A percentile compares a stretch with the other conserved stretches of the same genome.
Conservation (phyloP, 2,888 invertebrate genomes). For the Scelioninae gen. 1 region DNA sequence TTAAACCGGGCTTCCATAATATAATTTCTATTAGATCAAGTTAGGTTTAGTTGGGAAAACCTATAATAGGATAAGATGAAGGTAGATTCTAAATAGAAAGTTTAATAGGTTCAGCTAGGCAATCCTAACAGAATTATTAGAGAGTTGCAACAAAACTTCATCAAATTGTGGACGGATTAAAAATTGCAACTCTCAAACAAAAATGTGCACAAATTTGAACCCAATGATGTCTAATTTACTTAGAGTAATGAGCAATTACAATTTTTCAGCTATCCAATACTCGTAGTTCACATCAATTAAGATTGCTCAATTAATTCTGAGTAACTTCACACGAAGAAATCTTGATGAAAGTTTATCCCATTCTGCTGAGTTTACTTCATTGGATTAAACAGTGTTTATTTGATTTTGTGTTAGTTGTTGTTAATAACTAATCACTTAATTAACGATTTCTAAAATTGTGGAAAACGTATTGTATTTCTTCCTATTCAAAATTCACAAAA, state of each 20-base stretch:
- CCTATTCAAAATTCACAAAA: no score
- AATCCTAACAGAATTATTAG: conserved; percentile 27
- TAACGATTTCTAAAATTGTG: no score
- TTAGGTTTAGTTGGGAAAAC: conserved; percentile 27
- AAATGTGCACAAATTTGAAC: neutral
- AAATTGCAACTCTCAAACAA: neutral
- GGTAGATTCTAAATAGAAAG: conserved; percentile 17
- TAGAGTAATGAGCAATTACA: neutral
- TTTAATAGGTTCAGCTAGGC: conserved; percentile 38
- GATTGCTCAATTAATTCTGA: conserved; percentile 3
- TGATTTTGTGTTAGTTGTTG: neutral
- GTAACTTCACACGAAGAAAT: conserved; percentile 1
- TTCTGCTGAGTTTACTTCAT: conserved; percentile 15
- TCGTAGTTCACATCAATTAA: conserved; percentile 10
- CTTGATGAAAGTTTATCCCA: conserved; percentile 1
- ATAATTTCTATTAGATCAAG: conserved; percentile 29
- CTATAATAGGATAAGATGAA: conserved; percentile 28
- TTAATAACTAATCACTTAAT: no score
- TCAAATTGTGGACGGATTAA: conserved; percentile 1
- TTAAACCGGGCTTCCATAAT: conserved; percentile 10
- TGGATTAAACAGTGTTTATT: conserved; percentile 3
- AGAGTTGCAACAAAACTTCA: conserved; percentile 13
- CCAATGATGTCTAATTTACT: neutral
- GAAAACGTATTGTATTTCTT: no score
- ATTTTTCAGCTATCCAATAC: neutral